Conservation (phyloP, 1,140 invertebrate species). For the Bathynomus jamesi region DNA sequence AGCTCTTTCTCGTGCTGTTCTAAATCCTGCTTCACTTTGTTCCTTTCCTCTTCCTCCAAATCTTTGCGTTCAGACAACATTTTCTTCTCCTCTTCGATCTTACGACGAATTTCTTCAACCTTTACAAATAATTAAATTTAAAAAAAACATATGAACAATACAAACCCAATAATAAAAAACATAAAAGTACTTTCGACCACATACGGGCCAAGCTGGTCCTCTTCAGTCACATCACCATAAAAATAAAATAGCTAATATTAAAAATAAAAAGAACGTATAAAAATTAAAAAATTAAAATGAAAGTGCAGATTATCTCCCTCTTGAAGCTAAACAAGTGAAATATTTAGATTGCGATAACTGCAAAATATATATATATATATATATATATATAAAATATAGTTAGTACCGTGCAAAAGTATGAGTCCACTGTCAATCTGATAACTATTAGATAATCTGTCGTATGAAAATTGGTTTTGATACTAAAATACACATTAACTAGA, state of each 20-base stretch:
- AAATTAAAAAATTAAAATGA: conserved; percentile 8
- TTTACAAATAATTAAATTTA: conserved; percentile 7
- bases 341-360: too few relatives aligned
- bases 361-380: too few relatives aligned
- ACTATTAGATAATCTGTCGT: too few relatives aligned
- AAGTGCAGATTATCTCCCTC: too few relatives aligned
- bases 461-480: too few relatives aligned
- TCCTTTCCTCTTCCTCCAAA: conserved; percentile 58
- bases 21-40: conserved; percentile 51
- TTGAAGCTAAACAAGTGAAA: too few relatives aligned
- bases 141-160: neutral
- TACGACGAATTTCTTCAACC: conserved; percentile 39
- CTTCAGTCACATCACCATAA: too few relatives aligned
- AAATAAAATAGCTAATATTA: neutral
- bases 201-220: neutral
- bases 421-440: too few relatives aligned
- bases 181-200: neutral
- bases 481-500: too few relatives aligned
- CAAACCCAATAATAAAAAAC: neutral
- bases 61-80: conserved; percentile 48
- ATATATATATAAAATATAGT: too few relatives aligned
- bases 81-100: conserved; percentile 49
- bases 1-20: conserved; percentile 49
- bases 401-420: too few relatives aligned
- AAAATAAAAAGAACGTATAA: neutral